These are phyloP conservation scores for Salvelinus sp. DNA, from an alignment of 2,113 vertebrate species.

Conservation along the genomic window DNA sequence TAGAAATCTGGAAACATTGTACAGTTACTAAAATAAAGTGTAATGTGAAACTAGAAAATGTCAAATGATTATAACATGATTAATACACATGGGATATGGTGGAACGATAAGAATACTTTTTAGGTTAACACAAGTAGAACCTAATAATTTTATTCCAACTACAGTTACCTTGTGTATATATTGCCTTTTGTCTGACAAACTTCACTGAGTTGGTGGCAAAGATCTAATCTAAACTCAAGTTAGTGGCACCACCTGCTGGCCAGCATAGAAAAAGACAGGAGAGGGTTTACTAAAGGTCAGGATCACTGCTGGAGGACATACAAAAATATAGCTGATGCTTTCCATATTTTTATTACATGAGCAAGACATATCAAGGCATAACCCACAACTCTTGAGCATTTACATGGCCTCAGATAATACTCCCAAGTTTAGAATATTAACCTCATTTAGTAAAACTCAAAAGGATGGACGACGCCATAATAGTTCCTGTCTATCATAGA, in stretches of 20 bases:
- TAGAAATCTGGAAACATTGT: no score
- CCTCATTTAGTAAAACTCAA: slow-evolving; percentile 84
- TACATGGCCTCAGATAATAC: slow-evolving; percentile 77
- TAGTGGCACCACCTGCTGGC: slow-evolving; percentile 65
- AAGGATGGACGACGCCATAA: slow-evolving; percentile 51
- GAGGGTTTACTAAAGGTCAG: background rate
- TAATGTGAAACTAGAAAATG: background rate
- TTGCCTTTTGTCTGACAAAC: background rate
- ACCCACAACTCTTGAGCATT: slow-evolving; percentile 68
- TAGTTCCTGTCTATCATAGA: slow-evolving; percentile 28
- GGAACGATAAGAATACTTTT: background rate
- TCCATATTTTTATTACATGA: background rate
- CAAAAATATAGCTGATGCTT: background rate
- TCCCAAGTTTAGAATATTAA: slow-evolving; percentile 74
- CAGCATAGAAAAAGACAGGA: slow-evolving; percentile 5
- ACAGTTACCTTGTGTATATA: slow-evolving; percentile 21
- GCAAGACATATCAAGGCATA: slow-evolving; percentile 16
- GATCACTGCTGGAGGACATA: background rate
- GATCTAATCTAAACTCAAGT: slow-evolving; percentile 2
- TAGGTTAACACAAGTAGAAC: background rate
- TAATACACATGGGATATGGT: background rate
- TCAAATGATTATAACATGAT: background rate
- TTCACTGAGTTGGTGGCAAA: background rate
- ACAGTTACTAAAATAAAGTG: no score
- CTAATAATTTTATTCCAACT: slow-evolving; percentile 43